Evolutionary conservation across 2,797 vertebrate genomes (phyloP).

Genomic region (Okamejei kenojei): DNA sequence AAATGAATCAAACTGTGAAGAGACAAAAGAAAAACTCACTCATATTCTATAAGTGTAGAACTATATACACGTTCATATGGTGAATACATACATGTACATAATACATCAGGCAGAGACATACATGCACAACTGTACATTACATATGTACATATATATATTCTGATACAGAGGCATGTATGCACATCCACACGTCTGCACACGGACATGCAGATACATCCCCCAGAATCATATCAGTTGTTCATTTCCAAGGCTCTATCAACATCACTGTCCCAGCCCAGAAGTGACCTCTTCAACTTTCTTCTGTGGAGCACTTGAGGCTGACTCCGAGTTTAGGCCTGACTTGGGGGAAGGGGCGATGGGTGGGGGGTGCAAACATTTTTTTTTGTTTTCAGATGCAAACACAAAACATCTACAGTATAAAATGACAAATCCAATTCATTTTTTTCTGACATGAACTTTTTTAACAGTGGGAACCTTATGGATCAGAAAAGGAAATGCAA

Average conservation of each 20-base stretch:
- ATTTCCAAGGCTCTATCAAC: constrained; percentile 45
- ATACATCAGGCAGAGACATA: neutral
- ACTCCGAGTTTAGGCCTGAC: neutral
- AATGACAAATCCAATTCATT: neutral
- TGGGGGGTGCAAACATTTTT: neutral
- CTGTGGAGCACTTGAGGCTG: constrained; percentile 29
- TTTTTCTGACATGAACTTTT: constrained; percentile 7
- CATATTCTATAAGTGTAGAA: constrained; percentile 21
- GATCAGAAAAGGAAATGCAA: constrained; percentile 19
- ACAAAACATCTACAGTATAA: neutral
- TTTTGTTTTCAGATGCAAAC: neutral
- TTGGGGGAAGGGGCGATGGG: neutral
- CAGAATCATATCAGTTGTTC: neutral
- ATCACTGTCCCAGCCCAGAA: constrained; percentile 8
- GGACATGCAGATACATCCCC: neutral
- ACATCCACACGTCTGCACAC: too few relatives aligned
- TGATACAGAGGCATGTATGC: neutral
- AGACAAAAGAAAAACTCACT: constrained; percentile 43
- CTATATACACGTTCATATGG: neutral
- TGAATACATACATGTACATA: constrained; percentile 21
- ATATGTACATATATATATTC: neutral
- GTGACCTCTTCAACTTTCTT: neutral
- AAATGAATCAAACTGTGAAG: constrained; percentile 54
- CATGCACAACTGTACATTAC: neutral
- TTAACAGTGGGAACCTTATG: neutral